Base-by-base conservation (phyloP, 2,113 vertebrate genomes). In the Archilochus colubris region DNA sequence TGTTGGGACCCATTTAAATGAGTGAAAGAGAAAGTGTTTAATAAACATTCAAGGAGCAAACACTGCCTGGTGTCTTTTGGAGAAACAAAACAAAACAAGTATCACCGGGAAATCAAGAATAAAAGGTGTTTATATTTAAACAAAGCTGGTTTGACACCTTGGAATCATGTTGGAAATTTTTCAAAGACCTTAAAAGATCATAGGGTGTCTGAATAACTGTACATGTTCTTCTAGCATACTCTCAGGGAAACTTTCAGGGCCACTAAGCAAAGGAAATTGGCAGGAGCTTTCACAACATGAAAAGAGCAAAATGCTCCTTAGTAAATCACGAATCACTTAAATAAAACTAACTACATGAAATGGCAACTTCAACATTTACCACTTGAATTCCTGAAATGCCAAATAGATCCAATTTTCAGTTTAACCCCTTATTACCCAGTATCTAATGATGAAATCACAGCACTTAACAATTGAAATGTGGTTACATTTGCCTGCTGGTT, bases 131-230 rank as follows among this genome's bases (percentile, higher is more conserved):
- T 72, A 38, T 82, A 69, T 80, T 93, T 88, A 54, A 77, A 93
- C 55, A 96, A 94, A 88, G 55, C 31, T 82, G 21, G 10, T 87
- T 90, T 88, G 67, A 83, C 11, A 36, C 30, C 61, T 93, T 88
- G 77, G 84, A 96, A 94, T 96, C 81, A 77, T 80, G 44, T 62
- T 89, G 78, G 63, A 94, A 62, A 17, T 24, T 95, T 96, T 80
- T 87, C 63, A 91, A 88, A 82, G 50, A 50, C 64, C 68, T 55
- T 73, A 54, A 33, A 57, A 78, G 19, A 17, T 53, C 64, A 12
- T 28, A 73, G 2, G 10, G 10, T 61, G 20, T 31, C 82, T 86
- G 18, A 55, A 77, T 76, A 95, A 97, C 73, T 54, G 85, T 73
- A 69, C 38, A 46, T 57, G 46, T 85, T 82, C 75, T 96, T 89